Evolutionary conservation across 2,888 invertebrate genomes (phyloP), one percentile per base, ranked within the genome.

Genomic region (Falcaria lacertinaria): DNA sequence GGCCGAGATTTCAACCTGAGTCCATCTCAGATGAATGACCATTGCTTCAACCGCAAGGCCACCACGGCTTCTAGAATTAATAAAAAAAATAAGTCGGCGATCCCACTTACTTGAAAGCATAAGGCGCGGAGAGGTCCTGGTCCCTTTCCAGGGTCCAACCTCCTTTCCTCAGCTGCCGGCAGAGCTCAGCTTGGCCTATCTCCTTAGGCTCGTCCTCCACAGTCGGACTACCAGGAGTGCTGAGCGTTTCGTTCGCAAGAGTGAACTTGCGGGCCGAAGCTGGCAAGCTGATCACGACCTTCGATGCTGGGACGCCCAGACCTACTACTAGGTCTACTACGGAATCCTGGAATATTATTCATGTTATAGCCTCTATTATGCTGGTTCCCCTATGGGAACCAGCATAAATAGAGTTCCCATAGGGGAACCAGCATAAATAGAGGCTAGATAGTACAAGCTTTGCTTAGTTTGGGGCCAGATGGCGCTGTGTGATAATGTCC

Each of bases 81-180:
- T n/a, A n/a, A 40, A 41, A 4, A 37, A 14, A 19, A 15, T 4
- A 34, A 0, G 28, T 16, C 2, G 14, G 22, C 32, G 13, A 43
- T 39, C 38, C 17, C 8, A 51, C 82, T 81, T 63, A 92, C 92
- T 90, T 90, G 72, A 93, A 95, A 61, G 94, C 93, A 64, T 94
- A 94, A 55, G 94, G 94, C 45, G 93, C 94, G 0, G 95, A 93
- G 49, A 94, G 81, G 77, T 95, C 95, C 67, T 94, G 94, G 57
- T 95, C 95, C 44, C 95, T 89, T 67, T 95, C 94, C 48, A 94
- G 70, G 0, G 93, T 94, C 95, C 95, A 95, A 37, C 91, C 78
- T 54, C 91, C 91, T 22, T 90, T 92, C 42, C 87, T 82, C 71
- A 94, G 77, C 50, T 82, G 75, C 4, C 83, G 66, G 68, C 93